These are phyloP conservation scores for Sciurus niger DNA, from an alignment of 2,113 vertebrate species.

Conservation along the genomic window DNA sequence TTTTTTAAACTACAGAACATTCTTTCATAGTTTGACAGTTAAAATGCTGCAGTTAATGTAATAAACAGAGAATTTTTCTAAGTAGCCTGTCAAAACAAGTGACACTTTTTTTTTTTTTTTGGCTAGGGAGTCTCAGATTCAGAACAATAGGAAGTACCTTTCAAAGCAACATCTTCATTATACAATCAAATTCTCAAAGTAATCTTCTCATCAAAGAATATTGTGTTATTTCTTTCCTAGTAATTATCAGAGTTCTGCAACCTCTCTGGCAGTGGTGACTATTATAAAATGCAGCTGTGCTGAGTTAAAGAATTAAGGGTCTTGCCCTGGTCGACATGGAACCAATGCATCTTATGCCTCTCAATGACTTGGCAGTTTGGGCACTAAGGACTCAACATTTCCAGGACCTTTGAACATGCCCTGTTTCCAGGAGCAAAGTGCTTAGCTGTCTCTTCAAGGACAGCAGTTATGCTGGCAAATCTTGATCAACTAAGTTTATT, in stretches of 20 bases:
- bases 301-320: slow-evolving; percentile 79
- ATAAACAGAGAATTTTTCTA: slow-evolving; percentile 92
- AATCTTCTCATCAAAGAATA: slow-evolving; percentile 93
- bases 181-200: slow-evolving; percentile 91
- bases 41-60: slow-evolving; percentile 93
- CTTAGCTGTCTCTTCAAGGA: not conserved
- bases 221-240: slow-evolving; percentile 90
- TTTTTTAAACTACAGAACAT: slow-evolving; percentile 92
- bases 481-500: slow-evolving; percentile 32
- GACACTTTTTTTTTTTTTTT: slow-evolving; percentile 90
- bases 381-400: slow-evolving; percentile 70
- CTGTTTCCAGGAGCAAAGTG: slow-evolving; percentile 55
- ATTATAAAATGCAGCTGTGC: slow-evolving; percentile 87
- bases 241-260: slow-evolving; percentile 89
- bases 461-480: not conserved
- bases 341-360: slow-evolving; percentile 67
- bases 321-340: slow-evolving; percentile 78
- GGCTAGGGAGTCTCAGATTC: slow-evolving; percentile 89
- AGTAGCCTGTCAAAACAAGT: slow-evolving; percentile 92
- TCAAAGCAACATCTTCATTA: slow-evolving; percentile 92
- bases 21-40: slow-evolving; percentile 93
- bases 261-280: slow-evolving; percentile 86
- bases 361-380: slow-evolving; percentile 75
- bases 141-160: slow-evolving; percentile 92
- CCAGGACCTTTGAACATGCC: slow-evolving; percentile 62